A percentile compares a stretch with the other conserved stretches of the same genome.
Conservation (phyloP, 2,113 vertebrate genomes). For the Pachypanchax playfairii region DNA sequence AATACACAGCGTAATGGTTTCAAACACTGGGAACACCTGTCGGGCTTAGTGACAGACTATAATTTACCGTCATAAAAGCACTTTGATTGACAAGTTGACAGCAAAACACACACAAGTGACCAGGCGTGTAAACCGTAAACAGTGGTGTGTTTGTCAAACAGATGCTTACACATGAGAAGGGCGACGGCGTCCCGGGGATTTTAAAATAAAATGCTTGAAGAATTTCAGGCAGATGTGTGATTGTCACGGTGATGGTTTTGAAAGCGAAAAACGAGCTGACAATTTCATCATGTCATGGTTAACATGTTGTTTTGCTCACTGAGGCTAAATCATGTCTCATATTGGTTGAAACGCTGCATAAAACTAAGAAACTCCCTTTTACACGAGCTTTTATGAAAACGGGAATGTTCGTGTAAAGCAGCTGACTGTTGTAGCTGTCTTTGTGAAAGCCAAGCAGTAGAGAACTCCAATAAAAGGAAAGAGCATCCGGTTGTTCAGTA, state of each 20-base stretch:
- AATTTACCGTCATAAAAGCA: slow-evolving; percentile 34
- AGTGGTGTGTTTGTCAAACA: slow-evolving; percentile 46
- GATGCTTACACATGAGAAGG: slow-evolving; percentile 51
- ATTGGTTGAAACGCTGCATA: slow-evolving; percentile 25
- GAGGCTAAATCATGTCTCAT: slow-evolving; percentile 15
- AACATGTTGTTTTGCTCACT: slow-evolving; percentile 42
- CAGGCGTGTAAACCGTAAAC: slow-evolving; percentile 62
- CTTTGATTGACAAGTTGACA: slow-evolving; percentile 66
- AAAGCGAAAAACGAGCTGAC: slow-evolving; percentile 38
- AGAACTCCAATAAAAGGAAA: slow-evolving; percentile 44
- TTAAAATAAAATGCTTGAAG: slow-evolving; percentile 48
- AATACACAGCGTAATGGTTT: slow-evolving; percentile 5
- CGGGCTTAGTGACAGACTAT: slow-evolving; percentile 24
- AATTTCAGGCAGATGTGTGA: slow-evolving; percentile 53
- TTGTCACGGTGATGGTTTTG: slow-evolving; percentile 22
- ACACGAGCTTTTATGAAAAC: slow-evolving; percentile 9
- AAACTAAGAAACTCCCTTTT: slow-evolving; percentile 20
- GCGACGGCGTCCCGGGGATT: slow-evolving; percentile 36
- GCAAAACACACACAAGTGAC: slow-evolving; percentile 59
- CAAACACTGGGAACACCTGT: slow-evolving; percentile 34
- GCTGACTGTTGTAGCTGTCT: slow-evolving; percentile 32
- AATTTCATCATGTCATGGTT: slow-evolving; percentile 23
- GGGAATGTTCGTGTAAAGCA: slow-evolving; percentile 17
- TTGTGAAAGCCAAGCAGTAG: slow-evolving; percentile 48
- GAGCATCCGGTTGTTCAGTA: slow-evolving; percentile 38